These are phyloP conservation scores for Ernsta delagoae DNA, from an alignment of 2,888 invertebrate species.

Conservation along the genomic window DNA sequence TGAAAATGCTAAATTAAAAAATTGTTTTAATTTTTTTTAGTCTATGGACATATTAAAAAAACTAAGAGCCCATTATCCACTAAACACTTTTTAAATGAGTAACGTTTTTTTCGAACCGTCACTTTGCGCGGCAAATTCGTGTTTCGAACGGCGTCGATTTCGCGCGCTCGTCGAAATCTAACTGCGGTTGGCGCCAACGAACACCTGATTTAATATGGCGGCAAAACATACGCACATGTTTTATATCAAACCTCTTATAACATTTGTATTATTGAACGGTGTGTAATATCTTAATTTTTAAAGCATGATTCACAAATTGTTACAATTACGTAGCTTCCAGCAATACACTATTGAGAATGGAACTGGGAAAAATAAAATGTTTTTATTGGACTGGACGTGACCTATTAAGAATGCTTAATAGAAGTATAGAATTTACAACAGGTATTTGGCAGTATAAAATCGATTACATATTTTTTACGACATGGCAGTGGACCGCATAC, in stretches of 20 bases:
- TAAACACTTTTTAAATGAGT: slow-evolving; percentile 29
- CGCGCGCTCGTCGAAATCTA: slow-evolving; percentile 49
- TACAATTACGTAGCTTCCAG: slow-evolving; percentile 31
- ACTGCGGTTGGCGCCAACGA: slow-evolving; percentile 57
- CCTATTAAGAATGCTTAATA: too few relatives aligned
- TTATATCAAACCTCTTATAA: slow-evolving; percentile 41
- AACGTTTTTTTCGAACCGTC: slow-evolving; percentile 46
- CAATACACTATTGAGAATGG: slow-evolving; percentile 8
- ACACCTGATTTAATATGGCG: slow-evolving; percentile 55
- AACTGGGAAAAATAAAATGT: background rate
- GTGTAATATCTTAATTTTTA: slow-evolving; percentile 42
- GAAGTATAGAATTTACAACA: too few relatives aligned
- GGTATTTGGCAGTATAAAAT: too few relatives aligned
- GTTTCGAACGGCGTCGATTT: slow-evolving; percentile 53
- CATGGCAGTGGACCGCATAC: too few relatives aligned
- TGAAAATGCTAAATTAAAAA: slow-evolving; percentile 43
- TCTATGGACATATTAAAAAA: slow-evolving; percentile 39
- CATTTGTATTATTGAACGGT: slow-evolving; percentile 41
- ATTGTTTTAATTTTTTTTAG: slow-evolving; percentile 9
- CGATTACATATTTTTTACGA: too few relatives aligned
- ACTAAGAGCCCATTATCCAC: slow-evolving; percentile 51
- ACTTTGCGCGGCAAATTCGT: slow-evolving; percentile 57
- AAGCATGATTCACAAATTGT: slow-evolving; percentile 36
- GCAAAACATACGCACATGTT: slow-evolving; percentile 45
- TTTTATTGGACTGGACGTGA: too few relatives aligned